Evolutionary conservation across 2,797 vertebrate species (phyloP), one percentile per base, ranked within the genome.

Genomic region (Gambusia yucatana): DNA sequence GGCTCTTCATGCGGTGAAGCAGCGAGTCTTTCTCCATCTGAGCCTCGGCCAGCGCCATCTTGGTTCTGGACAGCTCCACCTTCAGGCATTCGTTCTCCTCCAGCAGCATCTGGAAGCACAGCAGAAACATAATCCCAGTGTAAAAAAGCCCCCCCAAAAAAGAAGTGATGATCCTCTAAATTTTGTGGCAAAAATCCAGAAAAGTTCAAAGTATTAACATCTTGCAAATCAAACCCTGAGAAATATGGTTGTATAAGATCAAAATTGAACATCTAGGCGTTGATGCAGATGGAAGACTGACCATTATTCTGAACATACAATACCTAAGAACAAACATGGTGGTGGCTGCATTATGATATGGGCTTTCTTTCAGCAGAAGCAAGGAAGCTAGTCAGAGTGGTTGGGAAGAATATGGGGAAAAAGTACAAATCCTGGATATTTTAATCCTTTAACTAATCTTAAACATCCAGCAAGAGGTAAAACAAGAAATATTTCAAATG

Each of bases 11-110:
- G 36, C 77, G 95, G 94, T 98, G 97, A 87, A 98, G 94, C 85
- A 99, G 94, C 7, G 96, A 96, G 90, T 99, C 98, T 88, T 97
- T 98, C 93, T 99, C 98, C 96, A 97, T 97, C 79, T 98, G 97
- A 82, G 97, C 96, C 86, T 99, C 98, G 0, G 98, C 98, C 84
- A 99, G 96, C 33, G 97, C 97, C 96, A 97, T 97, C 94, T 99
- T 99, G 87, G 97, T 95, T 91, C 96, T 96, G 85, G 98, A 98
- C 84, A 99, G 93, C 92, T 98, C 97, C 87, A 97, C 88, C 86
- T 98, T 99, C 81, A 99, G 93, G 94, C 96, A 98, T 92, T 99
- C 98, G 80, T 99, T 99, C 93, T 99, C 98, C 88, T 99, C 97
- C 77, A 95, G 71, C 84, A 99, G 95, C 97, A 97, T 88, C 96